Percentiles rank a stretch among this genome's conserved stretches.
These are phyloP conservation scores for Actenoides lindsayi DNA, from an alignment of 2,113 vertebrate species.

Conservation along the genomic window DNA sequence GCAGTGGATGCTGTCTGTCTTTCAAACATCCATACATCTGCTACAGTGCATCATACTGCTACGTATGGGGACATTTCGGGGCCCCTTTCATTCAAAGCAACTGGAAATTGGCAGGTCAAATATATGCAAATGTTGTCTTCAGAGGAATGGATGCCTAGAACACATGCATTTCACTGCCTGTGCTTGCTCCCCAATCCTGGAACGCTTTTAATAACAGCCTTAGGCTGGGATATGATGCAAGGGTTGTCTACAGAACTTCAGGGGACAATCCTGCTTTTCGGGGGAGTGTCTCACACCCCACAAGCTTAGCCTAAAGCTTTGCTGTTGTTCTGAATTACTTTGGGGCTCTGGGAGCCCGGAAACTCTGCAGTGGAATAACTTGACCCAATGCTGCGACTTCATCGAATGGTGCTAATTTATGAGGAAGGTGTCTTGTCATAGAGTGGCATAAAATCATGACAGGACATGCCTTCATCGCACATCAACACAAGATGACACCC, in stretches of 20 bases:
- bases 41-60: background rate
- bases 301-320: background rate
- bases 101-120: background rate
- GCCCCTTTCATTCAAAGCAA: background rate
- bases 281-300: background rate
- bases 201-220: background rate
- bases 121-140: background rate
- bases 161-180: rapidly evolving
- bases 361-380: background rate
- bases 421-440: slow-evolving; percentile 26
- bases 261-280: background rate
- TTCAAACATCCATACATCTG: background rate
- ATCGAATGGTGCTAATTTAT: slow-evolving; percentile 30
- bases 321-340: background rate
- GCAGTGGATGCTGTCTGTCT: background rate
- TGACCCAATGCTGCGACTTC: background rate
- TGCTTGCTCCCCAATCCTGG: background rate
- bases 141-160: background rate
- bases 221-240: background rate
- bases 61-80: background rate
- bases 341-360: background rate
- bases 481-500: slow-evolving; percentile 1
- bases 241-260: background rate
- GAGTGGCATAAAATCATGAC: slow-evolving; percentile 14
- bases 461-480: slow-evolving; percentile 28